Evolutionary conservation across 1,140 invertebrate genomes (phyloP), one percentile per base, ranked within the genome.

Genomic region (Drosophila ficusphila): DNA sequence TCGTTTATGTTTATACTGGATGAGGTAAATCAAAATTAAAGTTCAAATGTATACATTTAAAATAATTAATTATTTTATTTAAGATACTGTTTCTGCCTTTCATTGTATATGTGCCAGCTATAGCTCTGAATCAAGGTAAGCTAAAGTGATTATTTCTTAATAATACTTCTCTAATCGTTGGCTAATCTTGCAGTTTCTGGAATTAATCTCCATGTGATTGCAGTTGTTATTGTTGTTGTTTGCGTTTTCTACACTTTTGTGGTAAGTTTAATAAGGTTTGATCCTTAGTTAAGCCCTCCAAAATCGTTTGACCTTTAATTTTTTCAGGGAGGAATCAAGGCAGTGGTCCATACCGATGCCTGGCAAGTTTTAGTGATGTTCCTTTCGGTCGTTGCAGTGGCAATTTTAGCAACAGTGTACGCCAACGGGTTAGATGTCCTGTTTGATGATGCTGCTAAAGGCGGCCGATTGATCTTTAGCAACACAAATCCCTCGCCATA

Each of bases 201-300:
- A 48, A 93, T 97, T 41, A 95, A 96, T 92, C 94, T 96, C 52
- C 95, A 96, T 91, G 90, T 96, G 31, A 95, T 97, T 54, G 96
- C 96, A 41, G 93, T 95, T 19, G 93, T 95, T 19, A 96, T 97
- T 88, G 97, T 97, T 56, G 76, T 94, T 23, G 95, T 98, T 62
- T 98, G 97, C 89, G 96, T 97, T 29, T 95, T 98, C 91, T 99
- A 98, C 85, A 98, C 97, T 23, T 94, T 96, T 77, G 92, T 98
- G 92, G 97, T 89, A 67, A 65, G 74, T 68, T 52, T 16, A 9
- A 8, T 3, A 25, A 6, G 4, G 4, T 2, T 8, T 39, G 0
- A 36, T 5, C 14, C 8, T 0, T 57, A 18, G n/a, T n/a, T n/a
- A n/a, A n/a, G n/a, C n/a, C n/a, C n/a, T n/a, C n/a, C n/a, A n/a